Percentiles rank a stretch among this genome's conserved stretches.
These are phyloP conservation scores for Rhinichthys klamathensis DNA, from an alignment of 2,113 vertebrate species.

Conservation along the genomic window DNA sequence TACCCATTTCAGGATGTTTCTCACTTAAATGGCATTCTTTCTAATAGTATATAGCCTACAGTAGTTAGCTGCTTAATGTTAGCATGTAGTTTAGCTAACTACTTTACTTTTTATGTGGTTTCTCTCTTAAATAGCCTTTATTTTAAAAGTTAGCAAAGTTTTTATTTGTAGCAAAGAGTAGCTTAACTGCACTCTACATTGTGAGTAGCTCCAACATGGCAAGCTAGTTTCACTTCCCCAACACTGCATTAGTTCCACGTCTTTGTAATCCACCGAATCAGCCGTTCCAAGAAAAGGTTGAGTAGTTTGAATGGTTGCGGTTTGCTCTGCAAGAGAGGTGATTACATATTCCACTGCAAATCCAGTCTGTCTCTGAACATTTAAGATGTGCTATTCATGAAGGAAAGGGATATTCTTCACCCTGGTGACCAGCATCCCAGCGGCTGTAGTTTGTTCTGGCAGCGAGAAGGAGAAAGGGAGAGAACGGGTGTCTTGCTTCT, in stretches of 20 bases:
- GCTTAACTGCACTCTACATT: neutral
- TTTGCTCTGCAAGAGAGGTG: neutral
- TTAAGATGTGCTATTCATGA: conserved; percentile 9
- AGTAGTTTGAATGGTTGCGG: neutral
- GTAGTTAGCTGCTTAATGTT: neutral
- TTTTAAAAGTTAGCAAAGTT: neutral
- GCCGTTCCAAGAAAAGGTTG: neutral
- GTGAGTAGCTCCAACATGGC: neutral
- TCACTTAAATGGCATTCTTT: neutral
- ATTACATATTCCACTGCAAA: neutral
- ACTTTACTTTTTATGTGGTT: too few species aligned
- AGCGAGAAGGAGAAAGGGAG: neutral
- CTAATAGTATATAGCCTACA: neutral
- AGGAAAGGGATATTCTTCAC: conserved; percentile 1
- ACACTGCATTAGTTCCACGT: neutral
- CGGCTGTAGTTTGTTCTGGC: too few species aligned
- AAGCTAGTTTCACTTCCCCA: neutral
- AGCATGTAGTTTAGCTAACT: neutral
- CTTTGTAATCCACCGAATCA: conserved; percentile 1
- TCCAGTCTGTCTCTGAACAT: conserved; percentile 6
- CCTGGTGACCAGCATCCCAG: neutral
- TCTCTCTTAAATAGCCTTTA: too few species aligned
- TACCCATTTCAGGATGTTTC: neutral
- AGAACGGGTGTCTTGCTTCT: conserved; percentile 2
- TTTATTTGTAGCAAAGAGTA: neutral